phyloP scores from a whole-genome alignment of 2,888 invertebrate species.

The Standfussiana lucernea region DNA sequence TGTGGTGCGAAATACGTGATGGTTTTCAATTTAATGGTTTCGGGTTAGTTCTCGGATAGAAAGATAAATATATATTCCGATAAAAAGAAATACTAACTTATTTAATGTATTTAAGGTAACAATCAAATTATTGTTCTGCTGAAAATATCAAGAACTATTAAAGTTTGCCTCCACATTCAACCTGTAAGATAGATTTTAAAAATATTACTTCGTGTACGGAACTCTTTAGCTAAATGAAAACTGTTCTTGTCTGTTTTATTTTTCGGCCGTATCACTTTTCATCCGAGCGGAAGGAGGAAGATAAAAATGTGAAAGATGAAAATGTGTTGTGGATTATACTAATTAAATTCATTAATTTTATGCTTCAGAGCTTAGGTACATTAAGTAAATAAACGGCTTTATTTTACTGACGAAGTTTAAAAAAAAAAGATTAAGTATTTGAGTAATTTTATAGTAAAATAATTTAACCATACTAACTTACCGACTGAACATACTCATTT shows the following conservation, averaged over 20 bases:
- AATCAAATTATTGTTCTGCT: not conserved
- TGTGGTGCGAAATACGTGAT: constrained; percentile 29
- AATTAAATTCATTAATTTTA: constrained; percentile 44
- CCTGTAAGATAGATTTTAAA: not conserved
- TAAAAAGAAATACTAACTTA: not conserved
- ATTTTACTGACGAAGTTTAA: not conserved
- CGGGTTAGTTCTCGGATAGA: not conserved
- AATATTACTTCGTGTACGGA: constrained; percentile 4
- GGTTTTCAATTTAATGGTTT: not conserved
- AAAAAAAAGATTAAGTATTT: not conserved
- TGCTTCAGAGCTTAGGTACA: not conserved
- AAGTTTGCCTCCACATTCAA: not conserved
- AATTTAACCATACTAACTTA: not conserved
- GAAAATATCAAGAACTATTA: not conserved
- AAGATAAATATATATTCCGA: not conserved
- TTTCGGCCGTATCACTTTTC: constrained; percentile 50
- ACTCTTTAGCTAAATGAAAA: constrained; percentile 26
- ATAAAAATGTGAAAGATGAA: constrained; percentile 50
- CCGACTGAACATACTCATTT: not conserved
- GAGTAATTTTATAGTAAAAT: not conserved
- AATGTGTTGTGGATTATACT: constrained; percentile 40
- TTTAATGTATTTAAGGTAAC: not conserved
- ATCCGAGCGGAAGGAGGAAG: constrained; percentile 32
- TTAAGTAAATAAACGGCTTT: not conserved
- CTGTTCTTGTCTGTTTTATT: constrained; percentile 21